Evolutionary conservation across 2,888 invertebrate genomes (phyloP).

Genomic region (Apamea monoglypha): DNA sequence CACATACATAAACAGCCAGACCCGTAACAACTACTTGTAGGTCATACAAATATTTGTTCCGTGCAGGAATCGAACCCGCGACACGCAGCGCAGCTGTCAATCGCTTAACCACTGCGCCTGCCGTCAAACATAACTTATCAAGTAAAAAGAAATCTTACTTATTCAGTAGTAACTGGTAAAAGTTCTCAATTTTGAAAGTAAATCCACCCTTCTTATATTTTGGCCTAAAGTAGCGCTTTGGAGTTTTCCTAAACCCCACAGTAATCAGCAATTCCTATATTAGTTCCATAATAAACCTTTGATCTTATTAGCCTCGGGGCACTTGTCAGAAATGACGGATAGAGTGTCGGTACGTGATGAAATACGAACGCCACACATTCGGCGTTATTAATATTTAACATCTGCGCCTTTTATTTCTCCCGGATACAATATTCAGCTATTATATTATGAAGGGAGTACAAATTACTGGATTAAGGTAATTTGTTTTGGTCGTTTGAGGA

Average conservation of each 20-base stretch:
- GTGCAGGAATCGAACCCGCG: too few relatives aligned
- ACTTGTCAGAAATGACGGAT: slow-evolving; percentile 73
- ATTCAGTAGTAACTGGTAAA: neutral
- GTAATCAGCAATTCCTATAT: slow-evolving; percentile 40
- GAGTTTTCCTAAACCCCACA: slow-evolving; percentile 8
- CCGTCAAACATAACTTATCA: too few relatives aligned
- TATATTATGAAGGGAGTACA: slow-evolving; percentile 45
- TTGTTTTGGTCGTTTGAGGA: slow-evolving; percentile 5
- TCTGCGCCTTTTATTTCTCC: slow-evolving; percentile 71
- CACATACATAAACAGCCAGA: too few relatives aligned
- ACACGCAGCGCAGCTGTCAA: too few relatives aligned
- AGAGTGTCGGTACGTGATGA: slow-evolving; percentile 73
- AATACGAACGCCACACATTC: slow-evolving; percentile 68
- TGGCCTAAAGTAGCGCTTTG: neutral
- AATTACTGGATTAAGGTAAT: slow-evolving; percentile 58
- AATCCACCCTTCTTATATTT: neutral
- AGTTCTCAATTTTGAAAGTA: neutral
- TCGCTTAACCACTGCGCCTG: too few relatives aligned
- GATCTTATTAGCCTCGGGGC: slow-evolving; percentile 58
- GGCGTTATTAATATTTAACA: slow-evolving; percentile 79
- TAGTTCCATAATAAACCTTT: slow-evolving; percentile 47
- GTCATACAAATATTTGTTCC: too few relatives aligned
- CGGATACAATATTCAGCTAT: slow-evolving; percentile 51
- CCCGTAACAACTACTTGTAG: too few relatives aligned
- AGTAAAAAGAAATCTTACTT: neutral